phyloP scores from a whole-genome alignment of 2,113 vertebrate species.

The Pan troglodytes region DNA sequence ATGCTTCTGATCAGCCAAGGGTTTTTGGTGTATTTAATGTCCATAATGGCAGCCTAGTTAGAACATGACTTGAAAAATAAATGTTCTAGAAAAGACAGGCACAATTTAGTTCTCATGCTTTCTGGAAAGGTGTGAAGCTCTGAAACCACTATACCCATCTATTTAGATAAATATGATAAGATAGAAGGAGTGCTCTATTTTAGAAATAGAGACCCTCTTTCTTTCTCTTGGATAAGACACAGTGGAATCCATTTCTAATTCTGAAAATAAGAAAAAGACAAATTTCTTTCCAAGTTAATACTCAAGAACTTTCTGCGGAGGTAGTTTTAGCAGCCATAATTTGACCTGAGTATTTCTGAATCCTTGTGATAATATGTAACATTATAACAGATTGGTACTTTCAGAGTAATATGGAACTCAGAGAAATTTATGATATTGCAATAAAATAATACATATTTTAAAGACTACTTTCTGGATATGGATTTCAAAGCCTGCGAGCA shows the following conservation, averaged over 20 bases:
- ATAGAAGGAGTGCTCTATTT: background rate
- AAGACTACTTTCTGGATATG: conserved; percentile 37
- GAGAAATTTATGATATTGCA: background rate
- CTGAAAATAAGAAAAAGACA: conserved; percentile 33
- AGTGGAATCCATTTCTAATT: conserved; percentile 9
- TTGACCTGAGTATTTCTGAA: background rate
- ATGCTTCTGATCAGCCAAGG: background rate
- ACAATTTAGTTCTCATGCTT: background rate
- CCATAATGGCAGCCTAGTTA: background rate
- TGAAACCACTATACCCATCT: background rate
- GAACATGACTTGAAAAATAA: background rate
- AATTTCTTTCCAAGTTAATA: conserved; percentile 7
- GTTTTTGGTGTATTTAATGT: background rate
- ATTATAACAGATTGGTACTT: background rate
- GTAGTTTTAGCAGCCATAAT: background rate
- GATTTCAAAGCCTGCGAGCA: conserved; percentile 47
- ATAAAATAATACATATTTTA: conserved; percentile 42
- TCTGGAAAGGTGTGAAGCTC: background rate
- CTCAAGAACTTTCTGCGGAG: background rate
- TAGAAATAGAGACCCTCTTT: background rate
- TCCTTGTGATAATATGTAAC: background rate
- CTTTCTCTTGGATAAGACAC: background rate
- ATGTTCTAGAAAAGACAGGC: background rate
- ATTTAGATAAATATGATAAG: background rate
- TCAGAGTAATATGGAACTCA: background rate